phyloP scores from a whole-genome alignment of 2,888 invertebrate genomes.

The Sturmia bella region DNA sequence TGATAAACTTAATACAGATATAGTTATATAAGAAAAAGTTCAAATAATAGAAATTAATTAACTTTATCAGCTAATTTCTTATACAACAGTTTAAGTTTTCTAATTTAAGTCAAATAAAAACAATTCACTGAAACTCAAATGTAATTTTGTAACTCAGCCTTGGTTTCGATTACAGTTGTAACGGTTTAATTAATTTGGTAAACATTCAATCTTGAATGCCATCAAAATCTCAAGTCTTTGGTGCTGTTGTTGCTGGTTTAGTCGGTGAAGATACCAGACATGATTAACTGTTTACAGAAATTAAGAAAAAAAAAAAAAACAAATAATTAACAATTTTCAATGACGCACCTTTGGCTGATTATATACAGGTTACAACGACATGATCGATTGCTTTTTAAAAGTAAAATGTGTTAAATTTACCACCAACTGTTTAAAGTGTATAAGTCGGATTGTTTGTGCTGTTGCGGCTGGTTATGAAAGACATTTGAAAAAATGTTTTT shows the following conservation, averaged over 20 bases:
- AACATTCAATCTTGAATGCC: no score
- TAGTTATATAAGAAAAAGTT: no score
- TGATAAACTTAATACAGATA: no score
- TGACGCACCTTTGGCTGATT: conserved; percentile 63
- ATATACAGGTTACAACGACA: conserved; percentile 53
- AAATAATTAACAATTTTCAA: conserved; percentile 61
- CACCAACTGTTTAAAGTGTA: conserved; percentile 72
- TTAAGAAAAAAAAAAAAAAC: background rate
- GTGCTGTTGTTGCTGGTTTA: background rate
- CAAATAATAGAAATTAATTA: no score
- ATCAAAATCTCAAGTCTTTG: no score
- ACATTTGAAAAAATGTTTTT: conserved; percentile 34
- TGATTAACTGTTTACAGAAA: conserved; percentile 58
- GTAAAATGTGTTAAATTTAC: conserved; percentile 71
- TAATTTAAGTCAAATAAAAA: no score
- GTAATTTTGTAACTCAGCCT: no score
- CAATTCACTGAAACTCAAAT: no score
- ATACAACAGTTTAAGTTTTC: no score
- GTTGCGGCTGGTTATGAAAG: conserved; percentile 1
- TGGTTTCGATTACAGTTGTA: conserved; percentile 3
- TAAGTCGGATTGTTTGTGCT: conserved; percentile 57
- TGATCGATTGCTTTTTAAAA: conserved; percentile 68
- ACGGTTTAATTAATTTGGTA: background rate
- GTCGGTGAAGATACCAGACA: conserved; percentile 27
- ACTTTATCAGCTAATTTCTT: no score